phyloP scores from a whole-genome alignment of 2,113 vertebrate genomes.

The Calonectris borealis region DNA sequence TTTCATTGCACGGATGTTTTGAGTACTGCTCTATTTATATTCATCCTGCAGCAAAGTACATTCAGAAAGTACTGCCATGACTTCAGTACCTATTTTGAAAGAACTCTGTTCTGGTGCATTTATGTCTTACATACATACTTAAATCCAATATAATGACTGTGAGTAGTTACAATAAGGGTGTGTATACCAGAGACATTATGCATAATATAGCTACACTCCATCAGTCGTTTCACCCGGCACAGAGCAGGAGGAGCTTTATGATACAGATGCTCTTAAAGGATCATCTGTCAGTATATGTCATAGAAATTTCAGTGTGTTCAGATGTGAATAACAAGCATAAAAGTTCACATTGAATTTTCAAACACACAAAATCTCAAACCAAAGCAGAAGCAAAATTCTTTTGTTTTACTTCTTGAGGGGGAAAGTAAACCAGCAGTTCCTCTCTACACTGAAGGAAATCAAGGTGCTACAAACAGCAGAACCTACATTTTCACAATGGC shows the following conservation, averaged over 20 bases:
- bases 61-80: not conserved
- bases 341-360: not conserved
- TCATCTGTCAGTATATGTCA: not conserved
- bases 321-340: not conserved
- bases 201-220: not conserved
- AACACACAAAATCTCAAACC: not conserved
- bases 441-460: not conserved
- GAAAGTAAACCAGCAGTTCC: not conserved
- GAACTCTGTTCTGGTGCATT: not conserved
- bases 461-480: not conserved
- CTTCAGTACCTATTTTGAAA: constrained; percentile 37
- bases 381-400: not conserved
- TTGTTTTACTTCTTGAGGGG: not conserved
- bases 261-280: not conserved
- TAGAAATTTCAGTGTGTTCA: not conserved
- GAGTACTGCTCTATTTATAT: constrained; percentile 35
- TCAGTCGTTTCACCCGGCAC: not conserved
- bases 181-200: not conserved
- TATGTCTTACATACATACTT: not conserved
- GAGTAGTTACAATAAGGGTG: not conserved
- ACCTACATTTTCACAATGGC: not conserved
- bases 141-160: not conserved
- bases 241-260: not conserved
- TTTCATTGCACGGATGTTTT: constrained; percentile 26
- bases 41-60: constrained; percentile 14